These are phyloP conservation scores for Ennomos quercinarius DNA, from an alignment of 2,888 invertebrate genomes.

Conservation along the genomic window DNA sequence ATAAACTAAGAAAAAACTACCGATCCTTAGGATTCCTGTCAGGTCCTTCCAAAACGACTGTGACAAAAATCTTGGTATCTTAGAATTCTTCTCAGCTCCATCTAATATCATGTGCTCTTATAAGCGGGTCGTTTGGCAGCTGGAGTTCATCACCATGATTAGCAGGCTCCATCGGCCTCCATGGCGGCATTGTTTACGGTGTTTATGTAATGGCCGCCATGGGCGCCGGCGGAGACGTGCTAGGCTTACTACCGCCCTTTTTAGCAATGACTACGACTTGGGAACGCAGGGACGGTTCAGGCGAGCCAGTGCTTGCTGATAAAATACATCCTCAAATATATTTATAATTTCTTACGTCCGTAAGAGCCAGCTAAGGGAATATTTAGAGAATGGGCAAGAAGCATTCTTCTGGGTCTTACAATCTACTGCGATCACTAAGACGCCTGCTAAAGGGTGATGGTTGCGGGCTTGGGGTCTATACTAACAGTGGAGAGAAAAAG, in stretches of 20 bases:
- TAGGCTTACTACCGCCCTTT: constrained; percentile 50
- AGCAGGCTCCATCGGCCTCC: constrained; percentile 5
- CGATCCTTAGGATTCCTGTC: background rate
- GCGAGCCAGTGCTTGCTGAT: too few species aligned
- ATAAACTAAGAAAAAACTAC: too few species aligned
- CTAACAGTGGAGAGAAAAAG: too few species aligned
- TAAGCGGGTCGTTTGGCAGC: constrained; percentile 19
- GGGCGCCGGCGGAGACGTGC: constrained; percentile 45
- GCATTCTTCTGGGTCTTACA: too few species aligned
- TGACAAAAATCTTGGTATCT: background rate
- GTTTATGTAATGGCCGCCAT: constrained; percentile 29
- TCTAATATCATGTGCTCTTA: constrained; percentile 2
- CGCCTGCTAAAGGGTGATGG: too few species aligned
- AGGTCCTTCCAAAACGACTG: background rate
- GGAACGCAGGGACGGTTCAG: constrained; percentile 19
- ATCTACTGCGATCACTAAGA: too few species aligned
- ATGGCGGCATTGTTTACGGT: constrained; percentile 24
- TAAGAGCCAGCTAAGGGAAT: too few species aligned
- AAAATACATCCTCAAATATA: too few species aligned
- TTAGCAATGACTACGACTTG: constrained; percentile 42
- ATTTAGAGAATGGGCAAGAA: too few species aligned
- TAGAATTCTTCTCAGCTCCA: constrained; percentile 20
- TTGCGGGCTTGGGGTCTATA: too few species aligned
- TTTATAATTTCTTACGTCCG: too few species aligned
- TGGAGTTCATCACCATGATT: constrained; percentile 35